phyloP scores from a whole-genome alignment of 2,888 invertebrate species.

The Macroteleia sp. region DNA sequence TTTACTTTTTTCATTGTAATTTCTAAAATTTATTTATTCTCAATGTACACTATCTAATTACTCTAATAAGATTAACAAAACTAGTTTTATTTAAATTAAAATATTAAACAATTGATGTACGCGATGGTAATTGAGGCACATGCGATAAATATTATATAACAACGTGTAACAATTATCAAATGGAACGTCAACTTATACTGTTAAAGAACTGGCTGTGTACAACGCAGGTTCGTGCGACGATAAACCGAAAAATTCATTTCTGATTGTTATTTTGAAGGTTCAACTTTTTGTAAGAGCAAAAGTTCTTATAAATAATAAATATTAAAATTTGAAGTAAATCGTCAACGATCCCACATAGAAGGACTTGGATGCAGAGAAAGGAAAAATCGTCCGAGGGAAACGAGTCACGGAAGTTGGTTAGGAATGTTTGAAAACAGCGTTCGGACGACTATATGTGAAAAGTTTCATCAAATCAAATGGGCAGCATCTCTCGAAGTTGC shows the following conservation, averaged over 20 bases:
- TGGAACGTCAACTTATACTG: conserved; percentile 31
- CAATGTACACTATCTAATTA: too few species aligned
- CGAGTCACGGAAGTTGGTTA: conserved; percentile 8
- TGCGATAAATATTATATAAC: conserved; percentile 29
- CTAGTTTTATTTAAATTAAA: too few species aligned
- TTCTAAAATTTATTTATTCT: too few species aligned
- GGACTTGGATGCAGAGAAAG: conserved; percentile 2
- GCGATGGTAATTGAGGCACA: conserved; percentile 30
- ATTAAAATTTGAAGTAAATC: conserved; percentile 8
- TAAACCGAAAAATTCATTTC: not conserved
- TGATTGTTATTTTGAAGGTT: not conserved
- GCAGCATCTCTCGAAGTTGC: conserved; percentile 76
- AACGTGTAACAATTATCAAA: conserved; percentile 42
- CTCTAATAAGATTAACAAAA: too few species aligned
- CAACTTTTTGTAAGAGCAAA: not conserved
- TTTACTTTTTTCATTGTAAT: too few species aligned
- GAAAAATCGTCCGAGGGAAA: conserved; percentile 7
- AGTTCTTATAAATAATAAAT: not conserved
- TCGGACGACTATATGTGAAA: conserved; percentile 68
- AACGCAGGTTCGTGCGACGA: conserved; percentile 10
- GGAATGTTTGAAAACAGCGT: conserved; percentile 63
- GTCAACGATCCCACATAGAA: conserved; percentile 25
- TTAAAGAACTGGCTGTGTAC: conserved; percentile 8
- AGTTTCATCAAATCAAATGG: conserved; percentile 81
- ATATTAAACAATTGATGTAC: conserved; percentile 20